Conservation (phyloP, 2,113 vertebrate species). For the Rana temporaria region DNA sequence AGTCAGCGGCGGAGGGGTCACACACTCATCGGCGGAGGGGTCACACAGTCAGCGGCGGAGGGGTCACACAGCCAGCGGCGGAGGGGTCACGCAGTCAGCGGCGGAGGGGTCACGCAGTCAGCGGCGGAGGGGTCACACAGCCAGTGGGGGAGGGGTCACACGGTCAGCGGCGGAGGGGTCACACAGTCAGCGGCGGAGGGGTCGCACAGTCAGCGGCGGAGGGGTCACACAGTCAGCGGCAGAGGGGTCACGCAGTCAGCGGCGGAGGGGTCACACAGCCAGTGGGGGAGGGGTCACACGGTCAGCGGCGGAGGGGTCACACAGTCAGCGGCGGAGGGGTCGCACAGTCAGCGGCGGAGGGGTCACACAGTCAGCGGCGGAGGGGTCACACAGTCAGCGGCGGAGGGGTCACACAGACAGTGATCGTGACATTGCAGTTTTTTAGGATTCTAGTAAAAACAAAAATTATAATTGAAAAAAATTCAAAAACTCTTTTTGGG, state of each 20-base stretch:
- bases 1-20: too few relatives aligned
- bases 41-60: too few relatives aligned
- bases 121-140: too few relatives aligned
- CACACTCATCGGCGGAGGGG: conserved; percentile 40
- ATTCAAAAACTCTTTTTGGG: too few relatives aligned
- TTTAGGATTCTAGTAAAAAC: too few relatives aligned
- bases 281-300: too few relatives aligned
- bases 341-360: too few relatives aligned
- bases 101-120: conserved; percentile 29
- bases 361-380: conserved; percentile 5
- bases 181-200: too few relatives aligned
- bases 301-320: conserved; percentile 30
- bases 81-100: conserved; percentile 2
- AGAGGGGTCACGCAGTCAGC: not conserved
- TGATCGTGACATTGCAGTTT: too few relatives aligned
- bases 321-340: conserved; percentile 31
- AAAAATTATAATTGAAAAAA: too few relatives aligned
- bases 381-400: conserved; percentile 14
- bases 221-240: conserved; percentile 15
- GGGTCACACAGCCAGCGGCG: too few relatives aligned
- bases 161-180: too few relatives aligned
- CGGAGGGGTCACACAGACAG: not conserved
- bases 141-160: conserved; percentile 43
- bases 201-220: not conserved
- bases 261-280: conserved; percentile 46